Conservation (phyloP, 2,888 invertebrate species). For the Eulithis prunata region DNA sequence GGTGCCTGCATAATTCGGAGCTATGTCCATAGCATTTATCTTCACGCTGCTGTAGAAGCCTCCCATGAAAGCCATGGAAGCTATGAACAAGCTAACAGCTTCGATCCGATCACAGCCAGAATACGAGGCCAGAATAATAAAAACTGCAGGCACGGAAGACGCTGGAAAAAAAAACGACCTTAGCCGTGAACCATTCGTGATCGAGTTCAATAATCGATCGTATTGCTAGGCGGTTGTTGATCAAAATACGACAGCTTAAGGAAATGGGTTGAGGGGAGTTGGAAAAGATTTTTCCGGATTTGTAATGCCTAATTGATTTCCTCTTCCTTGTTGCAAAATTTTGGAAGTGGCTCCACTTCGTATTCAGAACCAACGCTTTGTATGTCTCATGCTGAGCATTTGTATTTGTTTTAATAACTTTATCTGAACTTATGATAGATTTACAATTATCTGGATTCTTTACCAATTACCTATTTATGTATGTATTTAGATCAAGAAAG, state of each 20-base stretch:
- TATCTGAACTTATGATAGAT: no score
- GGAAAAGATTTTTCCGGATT: slow-evolving; percentile 26
- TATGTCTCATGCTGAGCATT: no score
- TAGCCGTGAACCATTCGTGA: slow-evolving; percentile 45
- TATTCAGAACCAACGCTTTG: not conserved
- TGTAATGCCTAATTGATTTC: slow-evolving; percentile 14
- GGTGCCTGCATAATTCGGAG: slow-evolving; percentile 86
- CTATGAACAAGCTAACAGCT: slow-evolving; percentile 83
- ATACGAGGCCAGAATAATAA: slow-evolving; percentile 86
- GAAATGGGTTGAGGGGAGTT: slow-evolving; percentile 29
- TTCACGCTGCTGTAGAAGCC: slow-evolving; percentile 88
- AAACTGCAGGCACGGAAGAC: slow-evolving; percentile 85
- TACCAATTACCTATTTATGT: no score
- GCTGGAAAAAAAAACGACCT: slow-evolving; percentile 72
- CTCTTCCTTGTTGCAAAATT: slow-evolving; percentile 10
- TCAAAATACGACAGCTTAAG: slow-evolving; percentile 34
- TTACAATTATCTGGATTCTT: no score
- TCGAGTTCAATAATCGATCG: slow-evolving; percentile 40
- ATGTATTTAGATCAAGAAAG: no score
- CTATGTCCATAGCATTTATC: slow-evolving; percentile 86
- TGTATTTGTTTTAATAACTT: no score
- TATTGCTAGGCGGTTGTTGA: slow-evolving; percentile 37
- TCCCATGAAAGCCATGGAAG: slow-evolving; percentile 87
- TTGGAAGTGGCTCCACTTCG: no score
- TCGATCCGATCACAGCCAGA: slow-evolving; percentile 82